phyloP scores from a whole-genome alignment of 2,888 invertebrate genomes.

The Bellardia bayeri region DNA sequence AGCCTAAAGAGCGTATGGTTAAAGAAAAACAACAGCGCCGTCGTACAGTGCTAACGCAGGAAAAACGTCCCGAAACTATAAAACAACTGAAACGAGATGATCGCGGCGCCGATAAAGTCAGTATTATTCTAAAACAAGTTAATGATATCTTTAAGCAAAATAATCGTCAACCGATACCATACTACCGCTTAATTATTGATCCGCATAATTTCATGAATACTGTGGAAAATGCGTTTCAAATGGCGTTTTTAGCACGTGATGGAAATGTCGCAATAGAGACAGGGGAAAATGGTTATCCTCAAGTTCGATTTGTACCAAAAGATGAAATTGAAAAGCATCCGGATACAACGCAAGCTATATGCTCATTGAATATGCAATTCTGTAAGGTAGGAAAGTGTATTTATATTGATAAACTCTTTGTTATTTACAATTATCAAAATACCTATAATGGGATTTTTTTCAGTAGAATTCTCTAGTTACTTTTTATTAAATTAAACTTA shows the following conservation, averaged over 20 bases:
- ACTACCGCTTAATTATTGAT: constrained; percentile 86
- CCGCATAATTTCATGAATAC: constrained; percentile 86
- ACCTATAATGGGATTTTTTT: too few species aligned
- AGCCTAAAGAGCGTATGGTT: constrained; percentile 76
- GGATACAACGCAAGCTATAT: constrained; percentile 79
- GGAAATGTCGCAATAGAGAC: constrained; percentile 84
- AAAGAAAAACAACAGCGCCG: constrained; percentile 82
- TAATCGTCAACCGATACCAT: constrained; percentile 85
- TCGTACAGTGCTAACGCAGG: constrained; percentile 79
- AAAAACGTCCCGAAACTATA: constrained; percentile 85
- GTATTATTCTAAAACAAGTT: constrained; percentile 84
- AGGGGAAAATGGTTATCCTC: constrained; percentile 82
- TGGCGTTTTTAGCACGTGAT: constrained; percentile 86
- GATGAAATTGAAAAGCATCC: constrained; percentile 64
- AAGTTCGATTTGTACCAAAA: constrained; percentile 76
- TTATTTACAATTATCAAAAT: not conserved
- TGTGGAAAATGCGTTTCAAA: constrained; percentile 87
- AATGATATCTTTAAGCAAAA: constrained; percentile 83
- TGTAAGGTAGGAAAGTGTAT: constrained; percentile 75
- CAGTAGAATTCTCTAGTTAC: too few species aligned
- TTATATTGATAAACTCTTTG: not conserved
- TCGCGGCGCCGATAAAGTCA: constrained; percentile 85
- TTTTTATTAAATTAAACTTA: too few species aligned
- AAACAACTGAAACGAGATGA: constrained; percentile 84
- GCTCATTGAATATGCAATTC: constrained; percentile 77